These are phyloP conservation scores for Caretta caretta DNA, from an alignment of 2,113 vertebrate genomes.

Conservation along the genomic window DNA sequence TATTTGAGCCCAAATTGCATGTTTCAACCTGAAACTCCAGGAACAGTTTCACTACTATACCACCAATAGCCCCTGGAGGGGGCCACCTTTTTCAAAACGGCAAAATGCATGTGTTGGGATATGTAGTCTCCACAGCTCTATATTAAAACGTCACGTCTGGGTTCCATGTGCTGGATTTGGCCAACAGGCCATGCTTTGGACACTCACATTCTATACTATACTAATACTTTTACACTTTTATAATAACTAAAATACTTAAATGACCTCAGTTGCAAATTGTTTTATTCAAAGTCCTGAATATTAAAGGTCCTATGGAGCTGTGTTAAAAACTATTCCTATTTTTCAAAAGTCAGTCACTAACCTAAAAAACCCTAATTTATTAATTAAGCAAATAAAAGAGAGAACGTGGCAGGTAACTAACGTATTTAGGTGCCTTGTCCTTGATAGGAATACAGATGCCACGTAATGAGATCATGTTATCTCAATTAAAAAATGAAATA, in stretches of 20 bases:
- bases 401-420: background rate
- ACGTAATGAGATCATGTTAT: background rate
- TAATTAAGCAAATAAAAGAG: background rate
- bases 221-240: background rate
- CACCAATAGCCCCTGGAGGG: background rate
- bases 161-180: background rate
- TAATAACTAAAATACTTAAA: background rate
- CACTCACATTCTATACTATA: background rate
- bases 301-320: background rate
- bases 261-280: background rate
- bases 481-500: background rate
- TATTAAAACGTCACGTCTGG: background rate
- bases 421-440: background rate
- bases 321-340: background rate
- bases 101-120: rapidly evolving
- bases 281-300: background rate
- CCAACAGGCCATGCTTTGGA: background rate
- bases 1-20: background rate
- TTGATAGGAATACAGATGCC: background rate
- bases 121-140: rapidly evolving
- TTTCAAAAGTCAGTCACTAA: background rate
- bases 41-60: background rate
- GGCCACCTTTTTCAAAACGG: background rate
- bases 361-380: background rate
- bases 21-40: background rate